These are phyloP conservation scores for Lepidurus apus DNA, from an alignment of 1,140 invertebrate species.

Conservation along the genomic window DNA sequence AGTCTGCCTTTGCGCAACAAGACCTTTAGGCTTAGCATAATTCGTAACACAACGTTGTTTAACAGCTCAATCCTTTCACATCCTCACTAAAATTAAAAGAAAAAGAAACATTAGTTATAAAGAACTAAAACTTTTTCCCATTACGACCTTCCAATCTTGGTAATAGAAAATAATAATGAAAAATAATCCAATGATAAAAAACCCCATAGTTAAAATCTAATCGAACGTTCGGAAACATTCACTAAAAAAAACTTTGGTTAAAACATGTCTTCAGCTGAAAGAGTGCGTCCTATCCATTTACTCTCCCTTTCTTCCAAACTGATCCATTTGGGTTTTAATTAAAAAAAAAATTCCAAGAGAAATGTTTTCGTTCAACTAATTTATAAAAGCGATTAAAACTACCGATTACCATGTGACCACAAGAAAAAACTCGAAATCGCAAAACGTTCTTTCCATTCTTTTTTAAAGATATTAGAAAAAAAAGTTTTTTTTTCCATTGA, in stretches of 20 bases:
- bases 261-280: background rate
- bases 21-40: constrained; percentile 3
- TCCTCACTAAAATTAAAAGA: background rate
- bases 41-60: background rate
- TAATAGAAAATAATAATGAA: background rate
- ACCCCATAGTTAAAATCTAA: background rate
- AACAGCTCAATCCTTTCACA: background rate
- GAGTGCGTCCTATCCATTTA: background rate
- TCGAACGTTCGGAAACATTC: constrained; percentile 7
- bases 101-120: background rate
- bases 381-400: background rate
- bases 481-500: background rate
- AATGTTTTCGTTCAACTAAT: too few species aligned
- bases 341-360: too few species aligned
- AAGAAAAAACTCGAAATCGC: background rate
- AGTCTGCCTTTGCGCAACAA: background rate
- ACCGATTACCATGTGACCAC: background rate
- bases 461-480: background rate
- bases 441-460: background rate
- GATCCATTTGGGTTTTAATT: too few species aligned
- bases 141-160: background rate
- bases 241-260: background rate
- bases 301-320: too few species aligned
- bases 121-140: background rate
- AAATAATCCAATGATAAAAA: background rate